Conservation (phyloP, 2,888 invertebrate genomes). For the Acronicta psi region DNA sequence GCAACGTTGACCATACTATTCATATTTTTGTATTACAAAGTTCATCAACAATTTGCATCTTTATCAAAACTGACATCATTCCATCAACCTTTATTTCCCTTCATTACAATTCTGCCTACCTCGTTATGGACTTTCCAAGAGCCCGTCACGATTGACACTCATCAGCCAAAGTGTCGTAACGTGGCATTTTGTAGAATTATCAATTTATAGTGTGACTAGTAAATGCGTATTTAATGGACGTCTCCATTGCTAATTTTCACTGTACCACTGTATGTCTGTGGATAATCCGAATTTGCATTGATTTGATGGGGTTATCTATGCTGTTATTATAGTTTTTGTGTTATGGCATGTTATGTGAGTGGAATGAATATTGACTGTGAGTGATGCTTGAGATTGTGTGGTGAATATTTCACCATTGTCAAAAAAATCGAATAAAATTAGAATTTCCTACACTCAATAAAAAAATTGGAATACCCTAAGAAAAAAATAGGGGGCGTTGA, state of each 20-base stretch:
- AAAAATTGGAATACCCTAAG: too few relatives aligned
- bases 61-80: not conserved
- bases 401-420: not conserved
- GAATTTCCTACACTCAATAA: too few relatives aligned
- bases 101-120: conserved; percentile 3
- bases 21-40: too few relatives aligned
- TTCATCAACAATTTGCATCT: not conserved
- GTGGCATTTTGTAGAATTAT: conserved; percentile 46
- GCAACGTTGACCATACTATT: too few relatives aligned
- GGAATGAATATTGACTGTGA: too few relatives aligned
- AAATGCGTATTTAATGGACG: conserved; percentile 49
- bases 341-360: conserved; percentile 11
- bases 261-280: conserved; percentile 22
- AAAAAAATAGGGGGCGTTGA: too few relatives aligned
- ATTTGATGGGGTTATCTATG: conserved; percentile 6
- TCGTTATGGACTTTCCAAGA: conserved; percentile 7
- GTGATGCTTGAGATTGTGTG: not conserved
- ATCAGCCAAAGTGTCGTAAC: conserved; percentile 36
- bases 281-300: conserved; percentile 26
- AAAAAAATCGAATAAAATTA: too few relatives aligned
- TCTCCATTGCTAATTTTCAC: conserved; percentile 51
- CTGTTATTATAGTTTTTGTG: conserved; percentile 19
- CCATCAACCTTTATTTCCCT: not conserved
- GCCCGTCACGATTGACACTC: conserved; percentile 23
- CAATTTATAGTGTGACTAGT: conserved; percentile 47